A percentile compares a stretch with the other conserved stretches of the same genome.
Conservation (phyloP, 1,140 invertebrate species). For the Spodoptera frugiperda region DNA sequence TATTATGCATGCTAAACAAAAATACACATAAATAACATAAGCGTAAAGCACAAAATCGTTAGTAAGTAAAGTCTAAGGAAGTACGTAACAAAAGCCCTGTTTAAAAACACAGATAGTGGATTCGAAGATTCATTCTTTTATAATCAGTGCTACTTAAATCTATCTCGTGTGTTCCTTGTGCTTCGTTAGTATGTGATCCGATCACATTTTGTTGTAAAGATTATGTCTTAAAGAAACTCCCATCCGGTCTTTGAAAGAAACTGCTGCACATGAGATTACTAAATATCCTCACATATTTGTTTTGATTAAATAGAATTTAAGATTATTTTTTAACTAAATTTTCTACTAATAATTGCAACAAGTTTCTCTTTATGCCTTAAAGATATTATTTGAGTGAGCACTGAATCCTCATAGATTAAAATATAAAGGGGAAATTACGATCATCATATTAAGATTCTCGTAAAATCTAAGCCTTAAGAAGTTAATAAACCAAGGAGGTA, state of each 20-base stretch:
- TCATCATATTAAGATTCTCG: background rate
- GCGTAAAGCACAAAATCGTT: background rate
- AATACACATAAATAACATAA: no score
- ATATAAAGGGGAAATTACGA: background rate
- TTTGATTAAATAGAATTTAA: background rate
- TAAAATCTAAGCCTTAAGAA: constrained; percentile 5
- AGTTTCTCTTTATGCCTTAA: no score
- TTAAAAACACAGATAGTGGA: constrained; percentile 45
- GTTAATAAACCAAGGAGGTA: background rate
- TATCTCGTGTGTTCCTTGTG: constrained; percentile 72
- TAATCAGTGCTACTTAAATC: constrained; percentile 76
- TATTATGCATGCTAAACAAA: no score
- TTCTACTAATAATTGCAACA: no score
- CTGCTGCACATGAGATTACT: constrained; percentile 58
- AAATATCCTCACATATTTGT: constrained; percentile 15
- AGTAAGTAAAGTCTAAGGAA: background rate
- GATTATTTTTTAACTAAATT: background rate
- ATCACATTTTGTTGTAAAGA: constrained; percentile 85
- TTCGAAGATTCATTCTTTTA: constrained; percentile 55
- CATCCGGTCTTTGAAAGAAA: constrained; percentile 78
- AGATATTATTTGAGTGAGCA: no score
- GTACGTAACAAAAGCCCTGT: constrained; percentile 50
- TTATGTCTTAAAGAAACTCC: constrained; percentile 82
- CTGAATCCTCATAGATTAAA: background rate
- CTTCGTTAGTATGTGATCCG: constrained; percentile 81